phyloP scores from a whole-genome alignment of 2,797 vertebrate genomes.

The Eulemur mongoz region DNA sequence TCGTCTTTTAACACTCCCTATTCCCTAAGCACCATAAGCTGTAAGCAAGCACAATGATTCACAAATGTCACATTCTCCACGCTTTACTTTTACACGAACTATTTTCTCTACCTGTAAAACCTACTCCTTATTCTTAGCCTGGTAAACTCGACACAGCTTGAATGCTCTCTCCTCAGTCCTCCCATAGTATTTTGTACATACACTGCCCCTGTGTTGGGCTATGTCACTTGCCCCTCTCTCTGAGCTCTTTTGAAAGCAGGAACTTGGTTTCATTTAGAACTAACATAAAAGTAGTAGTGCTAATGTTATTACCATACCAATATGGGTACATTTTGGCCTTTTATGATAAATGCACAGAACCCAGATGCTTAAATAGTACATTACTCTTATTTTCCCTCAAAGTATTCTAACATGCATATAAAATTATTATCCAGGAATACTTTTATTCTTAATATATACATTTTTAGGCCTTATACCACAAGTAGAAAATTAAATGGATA shows the following conservation, averaged over 20 bases:
- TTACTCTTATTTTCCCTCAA: background rate
- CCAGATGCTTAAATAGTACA: background rate
- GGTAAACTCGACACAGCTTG: background rate
- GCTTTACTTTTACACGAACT: background rate
- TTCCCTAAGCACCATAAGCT: background rate
- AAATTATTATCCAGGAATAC: background rate
- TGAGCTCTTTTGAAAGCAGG: background rate
- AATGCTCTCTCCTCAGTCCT: background rate
- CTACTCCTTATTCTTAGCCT: background rate
- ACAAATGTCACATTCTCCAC: background rate
- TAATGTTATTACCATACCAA: background rate
- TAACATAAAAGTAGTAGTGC: background rate
- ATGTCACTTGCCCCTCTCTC: background rate
- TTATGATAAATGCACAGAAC: background rate
- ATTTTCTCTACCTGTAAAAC: background rate
- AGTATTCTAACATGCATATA: background rate
- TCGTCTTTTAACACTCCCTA: background rate
- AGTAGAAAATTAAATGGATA: background rate
- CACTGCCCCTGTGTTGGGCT: background rate
- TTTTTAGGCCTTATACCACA: constrained; percentile 12
- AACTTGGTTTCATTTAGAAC: background rate
- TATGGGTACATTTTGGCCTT: background rate
- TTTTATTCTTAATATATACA: background rate
- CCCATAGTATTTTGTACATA: background rate
- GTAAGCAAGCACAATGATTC: background rate